Base-by-base conservation (phyloP, 2,888 invertebrate genomes). In the Synanthedon andrenaeformis region DNA sequence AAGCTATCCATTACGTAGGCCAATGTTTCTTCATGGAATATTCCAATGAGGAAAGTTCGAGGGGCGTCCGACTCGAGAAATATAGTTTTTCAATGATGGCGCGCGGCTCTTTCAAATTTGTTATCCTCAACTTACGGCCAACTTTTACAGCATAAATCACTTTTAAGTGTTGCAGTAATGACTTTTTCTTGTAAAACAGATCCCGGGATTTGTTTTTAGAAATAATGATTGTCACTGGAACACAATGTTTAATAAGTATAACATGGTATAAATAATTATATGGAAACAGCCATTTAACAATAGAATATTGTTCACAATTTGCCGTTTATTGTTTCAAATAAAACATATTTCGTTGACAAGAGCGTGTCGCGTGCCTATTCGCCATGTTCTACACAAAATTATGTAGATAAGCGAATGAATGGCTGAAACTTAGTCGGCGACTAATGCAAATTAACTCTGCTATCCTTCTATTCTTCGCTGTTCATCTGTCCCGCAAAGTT, bases 321-420 rank as follows among this genome's bases (percentile, higher is more conserved):
- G 76, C 70, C 79, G 80, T 77, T 82, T 79, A 81, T 78, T 79
- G 79, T 81, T 70, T 69, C 75, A 64, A 74, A 79, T 80, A 79
- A 81, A 83, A 83, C 81, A 81, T 81, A 77, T 78, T 76, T 67
- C 66, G 69, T 72, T 74, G 78, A 79, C 79, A 80, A 76, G 75
- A 64, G 70, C 70, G 66, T 75, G 74, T 76, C 73, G 74, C 74
- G 66, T 72, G 75, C 76, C 78, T 79, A 82, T 80, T 82, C 78
- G 74, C 79, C 81, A 74, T 80, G 77, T 76, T 79, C 76, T 72
- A 76, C 78, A 76, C 64, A 73, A 79, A 82, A 84, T 85, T 83
- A 82, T 85, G 81, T 72, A 82, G 83, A 84, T 84, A 82, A 81
- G 82, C 77, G 74, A 82, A 72, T 81, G 79, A 82, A 83, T 82